phyloP scores from a whole-genome alignment of 2,888 invertebrate species.

The Synergus laeviventris region DNA sequence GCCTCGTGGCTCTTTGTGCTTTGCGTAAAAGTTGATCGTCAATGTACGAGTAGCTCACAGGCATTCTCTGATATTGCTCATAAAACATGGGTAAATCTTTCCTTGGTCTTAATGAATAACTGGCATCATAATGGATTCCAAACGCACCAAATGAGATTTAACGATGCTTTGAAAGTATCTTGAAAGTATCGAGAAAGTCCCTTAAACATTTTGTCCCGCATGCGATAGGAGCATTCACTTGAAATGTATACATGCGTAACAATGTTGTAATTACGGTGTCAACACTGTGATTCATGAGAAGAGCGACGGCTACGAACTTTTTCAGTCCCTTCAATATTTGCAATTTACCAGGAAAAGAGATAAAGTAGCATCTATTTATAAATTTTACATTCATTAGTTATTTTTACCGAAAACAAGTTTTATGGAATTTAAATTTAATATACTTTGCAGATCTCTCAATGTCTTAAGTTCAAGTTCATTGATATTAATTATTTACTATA shows the following conservation, averaged over 20 bases:
- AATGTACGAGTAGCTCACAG: slow-evolving; percentile 8
- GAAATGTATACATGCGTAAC: slow-evolving; percentile 27
- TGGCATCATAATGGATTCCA: slow-evolving; percentile 5
- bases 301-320: slow-evolving; percentile 1
- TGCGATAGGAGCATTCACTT: background rate
- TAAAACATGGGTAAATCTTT: slow-evolving; percentile 33
- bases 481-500: background rate
- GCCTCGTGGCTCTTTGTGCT: slow-evolving; percentile 29
- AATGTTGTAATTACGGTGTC: slow-evolving; percentile 35
- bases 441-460: background rate
- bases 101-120: slow-evolving; percentile 20
- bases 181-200: slow-evolving; percentile 18
- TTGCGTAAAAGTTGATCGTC: slow-evolving; percentile 28
- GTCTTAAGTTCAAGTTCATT: too few relatives aligned
- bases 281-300: background rate
- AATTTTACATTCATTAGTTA: background rate
- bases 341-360: background rate
- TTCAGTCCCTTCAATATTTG: background rate
- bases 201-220: slow-evolving; percentile 3
- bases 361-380: background rate
- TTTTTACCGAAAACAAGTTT: background rate
- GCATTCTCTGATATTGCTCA: background rate
- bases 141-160: slow-evolving; percentile 35
- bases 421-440: background rate
- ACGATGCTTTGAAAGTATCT: slow-evolving; percentile 20